Percentiles rank a stretch among this genome's conserved stretches.
These are phyloP conservation scores for Scaptomyza polygonia DNA, from an alignment of 2,888 invertebrate species.

Conservation along the genomic window DNA sequence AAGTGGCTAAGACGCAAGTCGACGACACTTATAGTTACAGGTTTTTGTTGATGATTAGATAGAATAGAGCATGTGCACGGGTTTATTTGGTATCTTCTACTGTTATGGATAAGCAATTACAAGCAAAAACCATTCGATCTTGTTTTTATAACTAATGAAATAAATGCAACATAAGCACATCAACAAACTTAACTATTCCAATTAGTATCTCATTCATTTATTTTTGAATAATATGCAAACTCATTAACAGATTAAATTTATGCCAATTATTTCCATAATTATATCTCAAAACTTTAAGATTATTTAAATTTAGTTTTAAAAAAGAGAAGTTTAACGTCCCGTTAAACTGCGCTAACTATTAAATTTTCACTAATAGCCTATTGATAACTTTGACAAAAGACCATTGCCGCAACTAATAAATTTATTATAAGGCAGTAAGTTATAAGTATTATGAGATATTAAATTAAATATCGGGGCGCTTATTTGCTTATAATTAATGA, in stretches of 20 bases:
- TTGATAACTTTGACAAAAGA: conserved; percentile 61
- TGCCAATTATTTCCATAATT: conserved; percentile 28
- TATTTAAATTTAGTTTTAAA: no score
- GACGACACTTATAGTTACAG: conserved; percentile 45
- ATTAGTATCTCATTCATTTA: conserved; percentile 24
- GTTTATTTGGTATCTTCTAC: conserved; percentile 2
- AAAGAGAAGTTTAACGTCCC: no score
- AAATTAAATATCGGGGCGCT: conserved; percentile 38
- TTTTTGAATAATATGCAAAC: conserved; percentile 28
- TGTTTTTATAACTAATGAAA: conserved; percentile 5
- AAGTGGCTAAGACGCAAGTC: conserved; percentile 41
- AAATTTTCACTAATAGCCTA: conserved; percentile 21
- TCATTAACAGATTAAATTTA: conserved; percentile 35
- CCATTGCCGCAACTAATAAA: no score
- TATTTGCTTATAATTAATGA: conserved; percentile 60
- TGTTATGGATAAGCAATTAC: conserved; percentile 24
- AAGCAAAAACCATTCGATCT: neutral
- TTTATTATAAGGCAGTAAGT: conserved; percentile 25
- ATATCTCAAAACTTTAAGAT: no score
- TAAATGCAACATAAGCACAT: neutral
- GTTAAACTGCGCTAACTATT: conserved; percentile 11
- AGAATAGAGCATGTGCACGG: conserved; percentile 48
- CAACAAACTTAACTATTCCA: conserved; percentile 11
- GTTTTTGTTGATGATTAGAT: conserved; percentile 53
- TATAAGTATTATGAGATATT: conserved; percentile 34